These are phyloP conservation scores for Paradoxurus hermaphroditus DNA, from an alignment of 2,113 vertebrate genomes.

Conservation along the genomic window DNA sequence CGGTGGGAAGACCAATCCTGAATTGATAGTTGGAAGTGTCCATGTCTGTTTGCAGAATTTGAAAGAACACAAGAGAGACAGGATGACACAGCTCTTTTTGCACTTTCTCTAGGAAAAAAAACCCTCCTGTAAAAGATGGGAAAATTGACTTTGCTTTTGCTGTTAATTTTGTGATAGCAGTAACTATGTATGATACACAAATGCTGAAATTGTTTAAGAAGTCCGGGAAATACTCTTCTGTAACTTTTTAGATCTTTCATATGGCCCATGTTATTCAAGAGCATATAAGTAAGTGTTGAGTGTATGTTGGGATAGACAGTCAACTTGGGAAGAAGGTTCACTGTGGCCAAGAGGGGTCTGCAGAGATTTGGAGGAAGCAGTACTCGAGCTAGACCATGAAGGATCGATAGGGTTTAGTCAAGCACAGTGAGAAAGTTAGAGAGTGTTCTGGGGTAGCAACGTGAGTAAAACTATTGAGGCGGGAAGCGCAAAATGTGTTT, in stretches of 20 bases:
- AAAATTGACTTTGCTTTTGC: not conserved
- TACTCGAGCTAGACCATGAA: not conserved
- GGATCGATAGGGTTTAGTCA: not conserved
- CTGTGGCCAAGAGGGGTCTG: not conserved
- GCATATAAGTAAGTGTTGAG: not conserved
- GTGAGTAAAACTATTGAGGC: not conserved
- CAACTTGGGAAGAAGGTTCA: not conserved
- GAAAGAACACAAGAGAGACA: not conserved
- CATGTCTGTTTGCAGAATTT: not conserved
- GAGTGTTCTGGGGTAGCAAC: not conserved
- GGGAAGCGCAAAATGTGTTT: not conserved
- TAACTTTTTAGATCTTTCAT: not conserved
- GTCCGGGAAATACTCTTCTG: not conserved
- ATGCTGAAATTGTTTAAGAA: not conserved
- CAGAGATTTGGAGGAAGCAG: not conserved
- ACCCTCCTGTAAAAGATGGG: not conserved
- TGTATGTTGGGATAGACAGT: not conserved
- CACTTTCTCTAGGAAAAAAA: not conserved
- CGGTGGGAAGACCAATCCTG: not conserved
- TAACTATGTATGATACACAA: not conserved
- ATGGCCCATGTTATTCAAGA: not conserved
- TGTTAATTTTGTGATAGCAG: not conserved
- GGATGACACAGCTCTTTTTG: slow-evolving; percentile 32
- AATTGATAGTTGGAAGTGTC: not conserved
- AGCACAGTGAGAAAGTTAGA: not conserved